A percentile compares a stretch with the other conserved stretches of the same genome.
These are phyloP conservation scores for Microctonus hyperodae DNA, from an alignment of 2,888 invertebrate species.

Conservation along the genomic window DNA sequence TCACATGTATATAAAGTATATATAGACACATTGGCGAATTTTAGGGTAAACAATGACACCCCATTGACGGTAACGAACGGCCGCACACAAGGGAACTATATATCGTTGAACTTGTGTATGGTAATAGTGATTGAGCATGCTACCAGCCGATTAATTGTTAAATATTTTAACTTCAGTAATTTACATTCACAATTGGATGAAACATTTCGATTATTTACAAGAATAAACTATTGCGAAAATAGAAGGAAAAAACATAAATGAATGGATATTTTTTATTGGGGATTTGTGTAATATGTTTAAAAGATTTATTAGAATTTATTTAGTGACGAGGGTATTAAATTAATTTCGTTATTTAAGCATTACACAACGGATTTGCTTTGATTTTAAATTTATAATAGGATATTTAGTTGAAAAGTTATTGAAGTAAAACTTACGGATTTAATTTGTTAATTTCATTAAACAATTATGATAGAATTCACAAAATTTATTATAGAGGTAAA, in stretches of 20 bases:
- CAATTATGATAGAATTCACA: too few relatives aligned
- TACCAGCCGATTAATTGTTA: conserved; percentile 18
- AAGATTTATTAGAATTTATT: too few relatives aligned
- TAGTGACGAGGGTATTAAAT: too few relatives aligned
- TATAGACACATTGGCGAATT: conserved; percentile 2
- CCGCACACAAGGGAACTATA: conserved; percentile 2
- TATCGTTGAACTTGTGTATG: background rate
- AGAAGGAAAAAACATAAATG: too few relatives aligned
- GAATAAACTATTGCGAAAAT: too few relatives aligned
- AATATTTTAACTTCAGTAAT: conserved; percentile 12
- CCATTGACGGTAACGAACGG: conserved; percentile 25
- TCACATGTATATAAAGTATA: conserved; percentile 6
- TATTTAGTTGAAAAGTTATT: background rate
- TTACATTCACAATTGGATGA: background rate
- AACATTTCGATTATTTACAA: background rate
- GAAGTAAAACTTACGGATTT: too few relatives aligned
- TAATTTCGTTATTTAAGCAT: too few relatives aligned
- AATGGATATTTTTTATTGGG: too few relatives aligned
- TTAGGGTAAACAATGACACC: conserved; percentile 25
- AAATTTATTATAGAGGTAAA: background rate
- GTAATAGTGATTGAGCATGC: conserved; percentile 24
- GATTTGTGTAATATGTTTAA: too few relatives aligned
- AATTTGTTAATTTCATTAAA: too few relatives aligned
- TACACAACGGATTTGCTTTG: background rate
- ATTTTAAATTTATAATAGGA: background rate